phyloP scores from a whole-genome alignment of 2,113 vertebrate species.

The Ascaphus truei region DNA sequence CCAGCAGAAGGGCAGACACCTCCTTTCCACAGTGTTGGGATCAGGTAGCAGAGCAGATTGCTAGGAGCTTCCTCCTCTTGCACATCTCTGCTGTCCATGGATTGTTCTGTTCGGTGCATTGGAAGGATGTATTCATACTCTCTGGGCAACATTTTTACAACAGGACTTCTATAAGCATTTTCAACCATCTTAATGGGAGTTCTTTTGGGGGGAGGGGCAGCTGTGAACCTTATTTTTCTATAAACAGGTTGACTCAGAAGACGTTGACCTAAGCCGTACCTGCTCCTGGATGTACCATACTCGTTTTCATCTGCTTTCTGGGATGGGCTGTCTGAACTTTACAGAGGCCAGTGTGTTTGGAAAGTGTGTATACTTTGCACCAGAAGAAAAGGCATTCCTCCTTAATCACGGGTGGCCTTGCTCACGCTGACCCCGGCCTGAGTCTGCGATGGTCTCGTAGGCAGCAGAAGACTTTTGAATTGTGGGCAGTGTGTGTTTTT shows the following conservation, averaged over 20 bases:
- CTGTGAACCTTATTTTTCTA: not conserved
- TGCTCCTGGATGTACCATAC: not conserved
- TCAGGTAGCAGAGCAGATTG: not conserved
- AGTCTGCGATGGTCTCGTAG: slow-evolving; percentile 28
- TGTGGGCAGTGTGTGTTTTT: not conserved
- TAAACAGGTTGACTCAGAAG: not conserved
- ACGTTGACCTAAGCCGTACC: not conserved
- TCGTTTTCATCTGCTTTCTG: not conserved
- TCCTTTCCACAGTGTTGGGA: not conserved
- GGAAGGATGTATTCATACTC: not conserved
- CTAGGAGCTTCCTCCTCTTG: not conserved
- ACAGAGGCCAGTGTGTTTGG: not conserved
- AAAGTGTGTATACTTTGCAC: not conserved
- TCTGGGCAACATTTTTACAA: not conserved
- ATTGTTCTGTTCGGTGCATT: not conserved
- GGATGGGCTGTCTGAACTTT: slow-evolving; percentile 20
- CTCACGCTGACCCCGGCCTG: not conserved
- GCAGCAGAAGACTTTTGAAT: not conserved
- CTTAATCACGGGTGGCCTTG: slow-evolving; percentile 11
- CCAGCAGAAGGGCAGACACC: not conserved
- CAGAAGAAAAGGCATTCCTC: not conserved
- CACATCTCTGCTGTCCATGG: not conserved
- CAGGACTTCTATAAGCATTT: not conserved
- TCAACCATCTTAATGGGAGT: not conserved
- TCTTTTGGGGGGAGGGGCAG: not conserved